Evolutionary conservation across 2,888 invertebrate genomes (phyloP).

Genomic region (Ornithoptera alexandrae): DNA sequence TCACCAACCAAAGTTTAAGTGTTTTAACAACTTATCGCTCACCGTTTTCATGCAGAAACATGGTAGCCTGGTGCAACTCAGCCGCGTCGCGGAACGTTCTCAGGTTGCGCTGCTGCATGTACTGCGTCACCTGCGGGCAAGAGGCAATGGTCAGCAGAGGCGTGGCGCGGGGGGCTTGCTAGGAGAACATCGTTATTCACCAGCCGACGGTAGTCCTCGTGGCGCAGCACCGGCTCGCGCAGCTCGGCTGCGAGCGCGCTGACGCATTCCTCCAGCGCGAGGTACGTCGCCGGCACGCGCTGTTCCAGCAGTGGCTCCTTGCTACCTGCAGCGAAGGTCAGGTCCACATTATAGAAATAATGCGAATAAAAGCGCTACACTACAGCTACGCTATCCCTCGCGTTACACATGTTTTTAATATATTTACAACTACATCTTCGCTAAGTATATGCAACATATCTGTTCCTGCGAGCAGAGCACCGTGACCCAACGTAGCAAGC

Average conservation of each 20-base stretch:
- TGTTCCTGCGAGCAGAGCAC: no score
- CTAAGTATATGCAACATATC: no score
- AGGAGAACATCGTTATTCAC: constrained; percentile 39
- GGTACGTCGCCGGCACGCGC: constrained; percentile 96
- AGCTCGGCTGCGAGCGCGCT: constrained; percentile 89
- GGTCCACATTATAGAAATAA: no score
- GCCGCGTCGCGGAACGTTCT: constrained; percentile 91
- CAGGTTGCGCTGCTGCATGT: constrained; percentile 84
- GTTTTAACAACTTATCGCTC: constrained; percentile 25
- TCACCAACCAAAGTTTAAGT: no score
- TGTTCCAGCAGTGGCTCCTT: constrained; percentile 95
- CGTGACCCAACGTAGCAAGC: no score
- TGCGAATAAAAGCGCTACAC: no score
- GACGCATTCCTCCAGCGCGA: constrained; percentile 96
- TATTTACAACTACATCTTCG: no score
- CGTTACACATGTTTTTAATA: no score
- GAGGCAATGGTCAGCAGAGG: not conserved
- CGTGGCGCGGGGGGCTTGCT: no score
- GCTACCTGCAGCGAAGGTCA: constrained; percentile 78
- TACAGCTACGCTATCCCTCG: no score
- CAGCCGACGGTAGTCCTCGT: constrained; percentile 85
- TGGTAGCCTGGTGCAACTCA: constrained; percentile 96
- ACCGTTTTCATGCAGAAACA: constrained; percentile 99
- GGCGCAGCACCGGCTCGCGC: constrained; percentile 89
- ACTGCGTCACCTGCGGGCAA: constrained; percentile 71